Evolutionary conservation across 2,113 vertebrate species (phyloP), one percentile per base, ranked within the genome.

Genomic region (Cyanoderma ruficeps): DNA sequence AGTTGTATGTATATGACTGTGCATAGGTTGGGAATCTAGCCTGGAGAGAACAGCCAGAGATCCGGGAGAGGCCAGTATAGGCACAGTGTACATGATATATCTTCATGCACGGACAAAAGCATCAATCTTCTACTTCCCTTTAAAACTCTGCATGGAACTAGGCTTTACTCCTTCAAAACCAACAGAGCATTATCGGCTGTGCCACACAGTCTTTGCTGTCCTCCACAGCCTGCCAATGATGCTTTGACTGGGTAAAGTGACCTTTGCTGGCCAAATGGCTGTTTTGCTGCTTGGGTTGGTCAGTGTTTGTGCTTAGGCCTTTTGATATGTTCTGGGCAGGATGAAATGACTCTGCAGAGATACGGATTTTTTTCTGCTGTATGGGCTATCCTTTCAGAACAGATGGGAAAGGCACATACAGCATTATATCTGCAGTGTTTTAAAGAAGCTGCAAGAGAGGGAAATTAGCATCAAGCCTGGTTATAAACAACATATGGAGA

Each of bases 401-500:
- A 70, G 56, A 56, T 1, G 0, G 68, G 60, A 87, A 86, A 95
- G 47, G 30, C 11, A 2, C 19, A 23, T 22, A 33, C 21, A 75
- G 19, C 27, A 52, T 35, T 77, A 18, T 77, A 93, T 55, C 63
- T 64, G 35, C 42, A 44, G 47, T 25, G 60, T 33, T 96, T 67
- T 74, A 90, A 87, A 94, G 69, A 89, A 59, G 30, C 35, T 87
- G 30, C 47, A 71, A 90, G 80, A 92, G 56, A 86, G 22, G 13
- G 20, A 96, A 90, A 94, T 95, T 77, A 92, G 7, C 79, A 89
- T 81, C 27, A 70, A 75, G 71, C 8, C 41, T 85, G 69, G 33
- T 72, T 88, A 85, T 83, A 96, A 85, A 85, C 63, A 93, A 83
- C 75, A 93, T 96, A 94, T 83, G 92, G 70, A 90, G 75, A 69